Conservation (phyloP, 2,888 invertebrate species). For the Heliconius ismenius region DNA sequence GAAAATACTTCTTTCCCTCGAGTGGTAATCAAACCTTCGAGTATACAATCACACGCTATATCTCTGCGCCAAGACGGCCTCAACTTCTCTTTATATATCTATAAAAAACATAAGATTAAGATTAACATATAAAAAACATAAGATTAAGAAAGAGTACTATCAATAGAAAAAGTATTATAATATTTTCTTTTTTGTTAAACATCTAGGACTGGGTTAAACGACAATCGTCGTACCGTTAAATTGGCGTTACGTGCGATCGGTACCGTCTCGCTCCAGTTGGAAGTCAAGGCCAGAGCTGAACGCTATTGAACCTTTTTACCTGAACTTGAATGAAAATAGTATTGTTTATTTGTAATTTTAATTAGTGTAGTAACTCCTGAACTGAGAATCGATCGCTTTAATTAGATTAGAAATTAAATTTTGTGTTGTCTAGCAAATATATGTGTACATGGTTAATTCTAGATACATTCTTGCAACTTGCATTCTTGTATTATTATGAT, state of each 20-base stretch:
- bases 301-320: constrained; percentile 9
- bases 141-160: background rate
- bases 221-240: constrained; percentile 46
- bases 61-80: too few species aligned
- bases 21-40: too few species aligned
- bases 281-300: constrained; percentile 45
- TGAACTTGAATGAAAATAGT: constrained; percentile 15
- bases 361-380: background rate
- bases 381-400: background rate
- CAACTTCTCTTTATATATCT: too few species aligned
- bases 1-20: too few species aligned
- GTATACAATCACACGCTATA: too few species aligned
- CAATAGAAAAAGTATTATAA: constrained; percentile 25
- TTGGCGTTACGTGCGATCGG: constrained; percentile 47
- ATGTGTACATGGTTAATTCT: too few species aligned
- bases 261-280: constrained; percentile 43
- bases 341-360: background rate
- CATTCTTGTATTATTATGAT: too few species aligned
- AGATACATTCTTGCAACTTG: too few species aligned
- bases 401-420: too few species aligned
- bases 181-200: constrained; percentile 27
- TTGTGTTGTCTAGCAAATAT: too few species aligned
- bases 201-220: constrained; percentile 41
- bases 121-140: too few species aligned
- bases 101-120: too few species aligned